These are phyloP conservation scores for Semnornis frantzii DNA, from an alignment of 2,113 vertebrate species.

Conservation along the genomic window DNA sequence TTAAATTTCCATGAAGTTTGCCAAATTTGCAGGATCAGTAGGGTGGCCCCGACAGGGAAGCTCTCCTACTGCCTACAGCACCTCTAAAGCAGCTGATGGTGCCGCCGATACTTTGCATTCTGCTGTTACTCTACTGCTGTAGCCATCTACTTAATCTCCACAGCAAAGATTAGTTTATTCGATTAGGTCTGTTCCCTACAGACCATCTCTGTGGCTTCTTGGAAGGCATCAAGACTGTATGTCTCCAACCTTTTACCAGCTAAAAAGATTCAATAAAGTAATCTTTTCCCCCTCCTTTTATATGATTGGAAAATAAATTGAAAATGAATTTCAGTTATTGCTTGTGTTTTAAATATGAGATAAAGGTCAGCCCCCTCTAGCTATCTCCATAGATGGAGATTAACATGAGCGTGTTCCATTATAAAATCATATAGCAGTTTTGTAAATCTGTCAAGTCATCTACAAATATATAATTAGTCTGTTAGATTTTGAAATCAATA, in stretches of 20 bases:
- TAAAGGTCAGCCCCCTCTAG: constrained; percentile 75
- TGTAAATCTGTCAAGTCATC: constrained; percentile 59
- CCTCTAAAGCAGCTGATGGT: constrained; percentile 65
- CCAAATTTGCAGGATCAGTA: constrained; percentile 78
- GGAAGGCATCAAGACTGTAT: constrained; percentile 64
- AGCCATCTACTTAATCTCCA: constrained; percentile 80
- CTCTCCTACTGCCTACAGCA: constrained; percentile 68
- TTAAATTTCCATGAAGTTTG: constrained; percentile 85
- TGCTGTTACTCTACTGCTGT: constrained; percentile 56
- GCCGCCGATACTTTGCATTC: constrained; percentile 75
- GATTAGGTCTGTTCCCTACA: constrained; percentile 78
- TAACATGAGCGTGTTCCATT: constrained; percentile 68
- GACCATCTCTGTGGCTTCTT: constrained; percentile 70
- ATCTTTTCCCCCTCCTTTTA: constrained; percentile 76
- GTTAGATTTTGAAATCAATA: constrained; percentile 64
- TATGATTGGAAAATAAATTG: constrained; percentile 87
- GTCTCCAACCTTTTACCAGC: constrained; percentile 72
- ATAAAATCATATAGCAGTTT: constrained; percentile 73
- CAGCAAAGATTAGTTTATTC: constrained; percentile 82
- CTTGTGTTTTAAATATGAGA: constrained; percentile 84
- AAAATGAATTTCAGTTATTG: constrained; percentile 84
- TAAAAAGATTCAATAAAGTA: constrained; percentile 76
- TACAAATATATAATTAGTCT: constrained; percentile 76
- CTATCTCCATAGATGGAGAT: constrained; percentile 71
- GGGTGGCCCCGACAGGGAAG: constrained; percentile 71